These are phyloP conservation scores for Gambusia holbrooki DNA, from an alignment of 2,113 vertebrate species.

Conservation along the genomic window DNA sequence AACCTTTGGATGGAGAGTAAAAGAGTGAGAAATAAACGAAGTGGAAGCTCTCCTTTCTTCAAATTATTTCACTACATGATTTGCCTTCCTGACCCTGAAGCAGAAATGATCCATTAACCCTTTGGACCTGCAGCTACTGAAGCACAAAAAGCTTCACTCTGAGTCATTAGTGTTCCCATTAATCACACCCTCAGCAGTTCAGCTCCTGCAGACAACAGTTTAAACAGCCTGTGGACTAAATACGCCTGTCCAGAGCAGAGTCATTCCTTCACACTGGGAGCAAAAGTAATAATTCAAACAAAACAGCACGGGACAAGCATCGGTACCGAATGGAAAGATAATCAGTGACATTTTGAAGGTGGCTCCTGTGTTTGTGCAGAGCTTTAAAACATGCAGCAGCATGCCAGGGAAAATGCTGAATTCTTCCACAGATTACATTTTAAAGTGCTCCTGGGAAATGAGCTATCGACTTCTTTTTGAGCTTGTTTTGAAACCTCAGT, in stretches of 20 bases:
- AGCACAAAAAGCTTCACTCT: conserved; percentile 21
- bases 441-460: conserved; percentile 39
- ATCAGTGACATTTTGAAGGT: conserved; percentile 37
- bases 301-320: conserved; percentile 18
- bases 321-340: conserved; percentile 14
- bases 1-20: not conserved
- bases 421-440: conserved; percentile 39
- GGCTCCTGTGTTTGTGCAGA: conserved; percentile 11
- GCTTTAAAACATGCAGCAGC: conserved; percentile 7
- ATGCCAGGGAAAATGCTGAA: conserved; percentile 4
- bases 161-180: conserved; percentile 22
- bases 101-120: conserved; percentile 45
- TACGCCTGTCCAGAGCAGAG: conserved; percentile 17
- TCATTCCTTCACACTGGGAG: conserved; percentile 1
- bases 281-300: conserved; percentile 10
- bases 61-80: conserved; percentile 3
- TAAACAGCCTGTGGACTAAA: conserved; percentile 17
- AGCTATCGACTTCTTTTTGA: conserved; percentile 9
- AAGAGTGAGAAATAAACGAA: not conserved
- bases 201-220: conserved; percentile 10
- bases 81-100: conserved; percentile 27
- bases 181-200: conserved; percentile 17
- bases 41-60: not conserved
- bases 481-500: too few species aligned
- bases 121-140: conserved; percentile 22